Base-by-base conservation (phyloP, 2,797 vertebrate genomes). In the Lycodopsis pacificus region DNA sequence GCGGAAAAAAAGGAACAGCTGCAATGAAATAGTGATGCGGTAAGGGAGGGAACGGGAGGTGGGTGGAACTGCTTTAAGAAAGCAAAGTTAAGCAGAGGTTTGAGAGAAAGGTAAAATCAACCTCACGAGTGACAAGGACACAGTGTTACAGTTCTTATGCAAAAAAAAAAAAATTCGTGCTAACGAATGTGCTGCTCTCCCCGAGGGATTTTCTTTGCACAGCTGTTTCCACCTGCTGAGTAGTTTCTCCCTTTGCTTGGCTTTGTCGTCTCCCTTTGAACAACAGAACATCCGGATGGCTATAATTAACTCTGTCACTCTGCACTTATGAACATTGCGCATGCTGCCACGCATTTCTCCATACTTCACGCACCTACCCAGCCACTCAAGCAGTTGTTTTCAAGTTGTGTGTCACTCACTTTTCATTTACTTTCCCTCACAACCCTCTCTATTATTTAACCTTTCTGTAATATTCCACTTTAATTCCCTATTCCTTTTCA, bases 231-330 rank as follows among this genome's bases (percentile, higher is more conserved):
- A 94, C 92, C 93, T 91, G 92, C 89, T 86, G 90, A 90, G 85
- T 62, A 51, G 74, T 80, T 88, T 79, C 73, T 87, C 73, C 49
- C 80, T 82, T 76, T 74, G 77, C 77, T 79, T 68, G 44, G 53
- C 85, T 88, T 87, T 85, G 85, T 90, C 81, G 77, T 82, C 53
- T 76, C 76, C 76, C 80, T 89, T 84, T 82, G 81, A 88, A 86
- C 80, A 80, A 79, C 54, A 77, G 79, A 91, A 86, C 85, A 87
- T 88, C 86, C 90, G 84, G 83, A 86, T 83, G 85, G 87, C 88
- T 91, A 83, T 93, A 94, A 95, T 94, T 94, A 95, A 81, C 89
- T 85, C 80, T 76, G 85, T 91, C 92, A 91, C 70, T 88, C 88
- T 69, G 72, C 82, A 62, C 78, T 87, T 70, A 27, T 77, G 87